Base-by-base conservation (phyloP, 2,888 invertebrate species). In the Oligia fasciuncula region DNA sequence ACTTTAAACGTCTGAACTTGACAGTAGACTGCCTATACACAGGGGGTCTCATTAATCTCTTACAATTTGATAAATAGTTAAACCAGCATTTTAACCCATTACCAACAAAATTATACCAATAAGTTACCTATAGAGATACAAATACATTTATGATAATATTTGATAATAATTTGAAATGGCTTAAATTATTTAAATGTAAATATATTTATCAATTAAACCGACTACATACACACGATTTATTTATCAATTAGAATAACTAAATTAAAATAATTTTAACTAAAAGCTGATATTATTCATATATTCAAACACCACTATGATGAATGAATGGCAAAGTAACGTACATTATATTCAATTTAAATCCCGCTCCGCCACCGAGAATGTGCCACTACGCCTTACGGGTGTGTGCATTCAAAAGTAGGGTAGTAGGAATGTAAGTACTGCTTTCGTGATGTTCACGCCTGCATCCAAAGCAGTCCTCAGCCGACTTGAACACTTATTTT, bases 271-370 rank as follows among this genome's bases (percentile, higher is more conserved):
- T 29, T 63, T 73, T n/a, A n/a, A 43, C 57, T 65, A 69, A 81
- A 76, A 62, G 72, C 71, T 70, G 29, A 72, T 51, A 84, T 9
- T 62, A 71, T 71, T n/a, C 65, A 68, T 57, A 72, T 70, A 74
- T 74, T 81, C 65, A 40, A 60, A 62, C 81, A 60, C 49, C 70
- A 81, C 65, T 70, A 63, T 84, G 67, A 86, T 54, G 70, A 83
- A 77, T 84, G 71, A 68, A 83, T 62, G 83, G n/a, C 57, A 69
- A 84, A 78, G 79, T 68, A 87, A 80, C 71, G 54, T 87, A 76
- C 68, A 74, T 87, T 85, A 74, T 76, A 74, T 85, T 85, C 68
- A 85, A 74, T 84, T 87, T 87, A 80, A 84, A 63, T 54, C 80
- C 35, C 51, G 71, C 60, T 84, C 9, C 76, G 57, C 51, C 62